A percentile compares a stretch with the other conserved stretches of the same genome.
Evolutionary conservation across 2,888 invertebrate species (phyloP).

Genomic region (Nowickia ferox): DNA sequence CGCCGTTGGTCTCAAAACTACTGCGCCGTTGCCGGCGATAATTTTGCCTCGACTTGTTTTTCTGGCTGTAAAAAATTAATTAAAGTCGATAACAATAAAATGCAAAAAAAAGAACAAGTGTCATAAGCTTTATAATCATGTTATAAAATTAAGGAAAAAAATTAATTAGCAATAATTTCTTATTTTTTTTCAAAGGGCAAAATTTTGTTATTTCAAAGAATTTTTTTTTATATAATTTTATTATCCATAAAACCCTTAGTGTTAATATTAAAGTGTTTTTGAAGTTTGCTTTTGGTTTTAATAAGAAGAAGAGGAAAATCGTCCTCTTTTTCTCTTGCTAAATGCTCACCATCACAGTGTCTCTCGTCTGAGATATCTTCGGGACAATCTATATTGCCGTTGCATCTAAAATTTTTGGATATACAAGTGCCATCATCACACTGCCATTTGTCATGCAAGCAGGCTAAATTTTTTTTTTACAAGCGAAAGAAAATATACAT

Average conservation of each 20-base stretch:
- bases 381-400: constrained; percentile 88
- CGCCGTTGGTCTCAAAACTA: no score
- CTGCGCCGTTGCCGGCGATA: no score
- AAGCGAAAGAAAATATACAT: constrained; percentile 4
- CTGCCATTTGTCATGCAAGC: constrained; percentile 88
- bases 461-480: constrained; percentile 84
- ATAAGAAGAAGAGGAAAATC: not conserved
- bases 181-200: not conserved
- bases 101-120: no score
- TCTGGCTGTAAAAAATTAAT: no score
- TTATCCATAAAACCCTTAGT: constrained; percentile 38
- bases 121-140: no score
- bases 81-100: no score
- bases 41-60: no score
- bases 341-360: constrained; percentile 85
- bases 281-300: not conserved
- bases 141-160: no score
- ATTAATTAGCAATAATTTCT: not conserved
- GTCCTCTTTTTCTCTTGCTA: not conserved
- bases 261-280: not conserved
- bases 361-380: constrained; percentile 89
- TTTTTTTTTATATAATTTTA: not conserved
- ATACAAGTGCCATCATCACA: constrained; percentile 90
- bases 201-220: not conserved
- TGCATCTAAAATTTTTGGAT: constrained; percentile 85